phyloP scores from a whole-genome alignment of 2,797 vertebrate genomes.

The Argentina silus region DNA sequence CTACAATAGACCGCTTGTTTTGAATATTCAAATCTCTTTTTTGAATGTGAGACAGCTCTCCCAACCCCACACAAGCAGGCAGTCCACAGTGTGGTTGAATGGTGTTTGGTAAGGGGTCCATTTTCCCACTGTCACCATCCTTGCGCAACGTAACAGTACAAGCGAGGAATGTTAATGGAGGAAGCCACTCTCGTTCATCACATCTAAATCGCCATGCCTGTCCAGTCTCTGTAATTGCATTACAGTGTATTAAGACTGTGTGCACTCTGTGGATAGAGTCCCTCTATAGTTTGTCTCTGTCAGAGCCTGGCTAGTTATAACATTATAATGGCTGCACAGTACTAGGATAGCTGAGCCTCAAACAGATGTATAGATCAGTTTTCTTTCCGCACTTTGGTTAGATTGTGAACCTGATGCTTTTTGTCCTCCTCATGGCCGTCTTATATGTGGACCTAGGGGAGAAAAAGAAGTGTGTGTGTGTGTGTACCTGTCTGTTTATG shows the following conservation, averaged over 20 bases:
- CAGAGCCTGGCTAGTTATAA: conserved; percentile 40
- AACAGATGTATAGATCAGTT: conserved; percentile 60
- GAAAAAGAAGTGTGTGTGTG: conserved; percentile 8
- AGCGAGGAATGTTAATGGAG: conserved; percentile 51
- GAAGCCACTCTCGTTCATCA: conserved; percentile 23
- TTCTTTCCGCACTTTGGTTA: conserved; percentile 3
- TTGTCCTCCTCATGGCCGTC: not conserved
- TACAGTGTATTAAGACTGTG: conserved; percentile 57
- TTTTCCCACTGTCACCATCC: conserved; percentile 8
- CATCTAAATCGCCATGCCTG: conserved; percentile 38
- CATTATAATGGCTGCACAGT: conserved; percentile 28
- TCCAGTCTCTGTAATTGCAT: conserved; percentile 55
- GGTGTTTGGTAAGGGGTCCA: conserved; percentile 20
- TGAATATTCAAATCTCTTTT: conserved; percentile 7
- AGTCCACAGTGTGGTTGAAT: conserved; percentile 1
- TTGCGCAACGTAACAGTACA: conserved; percentile 37
- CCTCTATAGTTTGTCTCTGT: conserved; percentile 45
- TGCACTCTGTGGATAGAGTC: conserved; percentile 45
- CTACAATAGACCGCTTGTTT: not conserved
- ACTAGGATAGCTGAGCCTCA: conserved; percentile 16
- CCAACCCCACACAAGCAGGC: conserved; percentile 4
- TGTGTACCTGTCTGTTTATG: conserved; percentile 11
- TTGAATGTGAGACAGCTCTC: not conserved
- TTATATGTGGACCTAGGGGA: not conserved
- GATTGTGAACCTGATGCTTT: not conserved